Evolutionary conservation across 2,888 invertebrate genomes (phyloP).

Genomic region (Lumbricus terrestris): DNA sequence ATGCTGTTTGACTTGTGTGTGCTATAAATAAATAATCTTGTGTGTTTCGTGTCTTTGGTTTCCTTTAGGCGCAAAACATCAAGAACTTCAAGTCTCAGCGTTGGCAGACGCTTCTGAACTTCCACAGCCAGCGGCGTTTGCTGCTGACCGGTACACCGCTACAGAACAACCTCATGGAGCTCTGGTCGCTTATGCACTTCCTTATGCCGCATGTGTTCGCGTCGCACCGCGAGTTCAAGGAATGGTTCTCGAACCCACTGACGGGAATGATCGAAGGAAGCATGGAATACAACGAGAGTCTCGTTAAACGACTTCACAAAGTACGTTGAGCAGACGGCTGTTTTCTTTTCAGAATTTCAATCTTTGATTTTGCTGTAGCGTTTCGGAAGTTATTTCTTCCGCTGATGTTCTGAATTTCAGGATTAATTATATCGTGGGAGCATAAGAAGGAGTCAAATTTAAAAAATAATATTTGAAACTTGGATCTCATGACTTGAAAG

Average conservation of each 20-base stretch:
- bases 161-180: constrained; percentile 94
- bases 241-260: constrained; percentile 97
- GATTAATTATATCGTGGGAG: neutral
- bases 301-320: constrained; percentile 86
- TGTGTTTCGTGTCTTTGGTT: neutral
- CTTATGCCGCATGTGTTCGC: constrained; percentile 92
- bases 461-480: neutral
- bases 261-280: constrained; percentile 93
- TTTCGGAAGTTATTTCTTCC: neutral
- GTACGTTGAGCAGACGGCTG: constrained; percentile 60
- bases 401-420: neutral
- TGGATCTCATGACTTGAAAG: too few relatives aligned
- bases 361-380: neutral
- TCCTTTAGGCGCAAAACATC: constrained; percentile 87
- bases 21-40: too few relatives aligned
- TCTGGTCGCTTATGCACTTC: constrained; percentile 96
- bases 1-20: too few relatives aligned
- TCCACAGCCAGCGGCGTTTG: constrained; percentile 83
- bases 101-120: constrained; percentile 94
- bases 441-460: neutral
- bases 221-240: constrained; percentile 78
- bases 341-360: neutral
- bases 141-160: constrained; percentile 88
- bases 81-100: constrained; percentile 99
- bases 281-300: constrained; percentile 83